Percentiles rank a stretch among this genome's conserved stretches.
Evolutionary conservation across 2,113 vertebrate species (phyloP).

Genomic region (Chascanopsetta lugubris): DNA sequence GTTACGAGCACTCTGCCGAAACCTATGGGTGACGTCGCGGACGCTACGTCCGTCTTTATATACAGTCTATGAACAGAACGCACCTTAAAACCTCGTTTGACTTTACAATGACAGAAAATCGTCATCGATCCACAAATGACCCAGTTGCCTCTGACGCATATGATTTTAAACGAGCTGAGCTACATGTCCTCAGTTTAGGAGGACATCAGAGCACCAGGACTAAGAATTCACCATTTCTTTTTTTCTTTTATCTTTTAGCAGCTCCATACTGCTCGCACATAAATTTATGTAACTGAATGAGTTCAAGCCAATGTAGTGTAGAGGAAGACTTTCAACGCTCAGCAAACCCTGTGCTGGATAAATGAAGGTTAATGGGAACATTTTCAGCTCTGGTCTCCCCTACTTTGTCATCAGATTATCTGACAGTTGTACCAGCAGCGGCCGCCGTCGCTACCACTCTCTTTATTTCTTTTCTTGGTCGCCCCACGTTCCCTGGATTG

Average conservation of each 20-base stretch:
- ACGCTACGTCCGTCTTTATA: too few relatives aligned
- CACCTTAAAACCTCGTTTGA: too few relatives aligned
- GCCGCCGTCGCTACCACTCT: too few relatives aligned
- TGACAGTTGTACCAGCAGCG: not conserved
- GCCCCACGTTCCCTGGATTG: slow-evolving; percentile 31
- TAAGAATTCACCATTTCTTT: not conserved
- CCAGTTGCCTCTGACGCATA: too few relatives aligned
- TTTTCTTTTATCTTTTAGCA: not conserved
- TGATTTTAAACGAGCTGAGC: not conserved
- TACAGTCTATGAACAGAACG: too few relatives aligned
- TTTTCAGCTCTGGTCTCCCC: slow-evolving; percentile 2
- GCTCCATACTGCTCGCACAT: not conserved
- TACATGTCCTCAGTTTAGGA: not conserved
- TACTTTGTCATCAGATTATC: slow-evolving; percentile 1
- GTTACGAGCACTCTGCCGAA: too few relatives aligned
- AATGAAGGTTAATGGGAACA: slow-evolving; percentile 9
- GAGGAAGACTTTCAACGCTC: not conserved
- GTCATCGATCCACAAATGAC: not conserved
- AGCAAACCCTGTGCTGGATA: not conserved
- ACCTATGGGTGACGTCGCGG: too few relatives aligned
- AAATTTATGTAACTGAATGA: not conserved
- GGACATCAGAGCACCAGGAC: not conserved
- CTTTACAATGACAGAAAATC: too few relatives aligned
- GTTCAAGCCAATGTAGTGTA: not conserved
- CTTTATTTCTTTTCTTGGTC: slow-evolving; percentile 19